phyloP scores from a whole-genome alignment of 2,113 vertebrate genomes.

The Neotoma lepida region DNA sequence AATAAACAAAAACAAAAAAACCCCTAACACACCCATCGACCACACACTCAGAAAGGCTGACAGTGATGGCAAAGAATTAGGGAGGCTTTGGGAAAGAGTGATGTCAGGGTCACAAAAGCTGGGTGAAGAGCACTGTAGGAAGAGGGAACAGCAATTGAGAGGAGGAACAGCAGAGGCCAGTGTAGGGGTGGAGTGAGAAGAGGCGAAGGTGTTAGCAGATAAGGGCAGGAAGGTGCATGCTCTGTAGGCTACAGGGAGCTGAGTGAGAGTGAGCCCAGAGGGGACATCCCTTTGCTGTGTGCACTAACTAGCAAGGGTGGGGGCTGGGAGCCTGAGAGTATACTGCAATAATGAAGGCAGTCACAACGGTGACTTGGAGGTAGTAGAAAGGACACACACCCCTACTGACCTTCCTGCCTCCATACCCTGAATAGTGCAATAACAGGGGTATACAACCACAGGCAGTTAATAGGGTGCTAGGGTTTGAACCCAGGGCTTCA shows the following conservation, averaged over 20 bases:
- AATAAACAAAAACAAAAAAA: too few species aligned
- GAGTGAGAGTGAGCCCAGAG: too few species aligned
- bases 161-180: neutral
- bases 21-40: neutral
- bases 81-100: neutral
- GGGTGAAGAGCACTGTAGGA: neutral
- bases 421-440: neutral
- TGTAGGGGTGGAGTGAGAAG: fast-evolving
- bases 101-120: neutral
- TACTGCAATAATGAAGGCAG: too few species aligned
- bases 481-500: neutral
- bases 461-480: too few species aligned
- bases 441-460: neutral
- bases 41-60: neutral
- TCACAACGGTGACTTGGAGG: fast-evolving
- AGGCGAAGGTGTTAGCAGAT: fast-evolving
- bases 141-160: neutral
- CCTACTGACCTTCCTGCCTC: neutral
- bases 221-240: fast-evolving
- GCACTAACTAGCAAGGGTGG: neutral
- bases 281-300: neutral
- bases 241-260: fast-evolving
- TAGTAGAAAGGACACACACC: neutral
- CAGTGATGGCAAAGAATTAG: neutral
- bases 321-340: neutral